Conservation (phyloP, 2,888 invertebrate species). For the Drosophila antonietae region DNA sequence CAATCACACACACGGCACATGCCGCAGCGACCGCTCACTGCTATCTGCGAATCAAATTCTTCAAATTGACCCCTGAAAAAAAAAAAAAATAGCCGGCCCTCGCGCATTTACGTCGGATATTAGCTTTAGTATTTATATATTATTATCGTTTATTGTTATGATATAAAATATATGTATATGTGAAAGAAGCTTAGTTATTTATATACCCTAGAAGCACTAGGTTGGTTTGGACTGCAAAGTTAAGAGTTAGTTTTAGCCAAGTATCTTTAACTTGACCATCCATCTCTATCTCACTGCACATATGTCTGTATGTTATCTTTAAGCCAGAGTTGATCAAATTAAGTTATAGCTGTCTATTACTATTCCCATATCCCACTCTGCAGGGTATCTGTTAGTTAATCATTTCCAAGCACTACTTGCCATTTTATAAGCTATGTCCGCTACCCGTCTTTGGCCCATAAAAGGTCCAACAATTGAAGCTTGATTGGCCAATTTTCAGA, state of each 20-base stretch:
- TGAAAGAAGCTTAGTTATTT: not conserved
- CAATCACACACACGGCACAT: constrained; percentile 45
- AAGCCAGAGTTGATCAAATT: too few species aligned
- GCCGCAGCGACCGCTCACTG: constrained; percentile 50
- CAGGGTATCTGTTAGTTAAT: not conserved
- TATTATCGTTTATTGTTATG: not conserved
- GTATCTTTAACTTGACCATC: too few species aligned
- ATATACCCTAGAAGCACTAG: not conserved
- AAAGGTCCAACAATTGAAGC: constrained; percentile 68
- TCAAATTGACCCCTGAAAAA: constrained; percentile 23
- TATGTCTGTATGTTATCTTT: too few species aligned
- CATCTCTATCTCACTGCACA: too few species aligned
- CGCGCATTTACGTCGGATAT: constrained; percentile 31
- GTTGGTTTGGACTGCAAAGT: too few species aligned
- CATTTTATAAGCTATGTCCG: constrained; percentile 17
- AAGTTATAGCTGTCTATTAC: too few species aligned
- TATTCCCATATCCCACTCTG: too few species aligned
- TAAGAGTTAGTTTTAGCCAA: too few species aligned
- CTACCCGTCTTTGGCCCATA: constrained; percentile 29
- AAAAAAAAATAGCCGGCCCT: constrained; percentile 45
- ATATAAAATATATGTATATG: not conserved
- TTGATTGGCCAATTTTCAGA: constrained; percentile 74
- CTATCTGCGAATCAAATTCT: constrained; percentile 51
- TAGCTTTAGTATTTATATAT: not conserved
- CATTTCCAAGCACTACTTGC: not conserved